phyloP scores from a whole-genome alignment of 2,888 invertebrate species.

The Dolomedes plantarius region DNA sequence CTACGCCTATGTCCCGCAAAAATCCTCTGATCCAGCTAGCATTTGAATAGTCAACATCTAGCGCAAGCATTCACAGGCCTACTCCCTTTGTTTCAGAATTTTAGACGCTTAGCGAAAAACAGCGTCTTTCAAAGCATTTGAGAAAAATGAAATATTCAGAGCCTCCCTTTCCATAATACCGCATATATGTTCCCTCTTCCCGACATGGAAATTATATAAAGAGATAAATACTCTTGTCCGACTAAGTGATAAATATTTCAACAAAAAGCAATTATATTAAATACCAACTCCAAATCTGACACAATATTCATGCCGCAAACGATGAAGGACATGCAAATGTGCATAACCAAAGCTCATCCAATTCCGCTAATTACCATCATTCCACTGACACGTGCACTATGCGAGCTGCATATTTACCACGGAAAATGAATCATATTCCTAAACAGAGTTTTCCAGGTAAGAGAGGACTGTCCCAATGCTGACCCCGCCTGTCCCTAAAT shows the following conservation, averaged over 20 bases:
- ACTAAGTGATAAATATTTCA: background rate
- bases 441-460: background rate
- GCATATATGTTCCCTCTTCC: too few species aligned
- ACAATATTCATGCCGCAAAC: background rate
- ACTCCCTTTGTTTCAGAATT: too few species aligned
- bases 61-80: too few species aligned
- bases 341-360: background rate
- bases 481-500: constrained; percentile 59
- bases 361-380: constrained; percentile 4
- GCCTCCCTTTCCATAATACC: too few species aligned
- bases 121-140: too few species aligned
- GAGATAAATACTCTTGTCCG: too few species aligned
- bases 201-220: too few species aligned
- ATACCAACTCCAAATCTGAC: background rate
- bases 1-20: too few species aligned
- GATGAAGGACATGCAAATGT: background rate
- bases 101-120: too few species aligned
- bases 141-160: too few species aligned
- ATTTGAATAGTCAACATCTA: too few species aligned
- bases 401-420: background rate
- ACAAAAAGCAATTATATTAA: background rate
- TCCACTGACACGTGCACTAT: constrained; percentile 4
- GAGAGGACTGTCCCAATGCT: background rate
- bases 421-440: background rate
- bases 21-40: too few species aligned